Base-by-base conservation (phyloP, 2,888 invertebrate species). In the Ptychoptera albimana region DNA sequence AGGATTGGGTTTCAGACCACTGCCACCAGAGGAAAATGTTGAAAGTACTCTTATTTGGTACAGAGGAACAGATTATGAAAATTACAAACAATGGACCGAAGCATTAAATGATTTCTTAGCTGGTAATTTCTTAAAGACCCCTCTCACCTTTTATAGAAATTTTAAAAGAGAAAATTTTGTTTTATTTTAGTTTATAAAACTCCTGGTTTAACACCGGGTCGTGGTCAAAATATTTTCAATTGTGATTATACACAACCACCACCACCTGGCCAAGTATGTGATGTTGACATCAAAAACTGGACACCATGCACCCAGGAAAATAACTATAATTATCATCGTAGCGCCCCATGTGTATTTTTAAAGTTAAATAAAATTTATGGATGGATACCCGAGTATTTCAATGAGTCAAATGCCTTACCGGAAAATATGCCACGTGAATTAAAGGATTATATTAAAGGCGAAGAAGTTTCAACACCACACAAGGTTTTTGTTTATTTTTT, bases 31-130 rank as follows among this genome's bases (percentile, higher is more conserved):
- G 45, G 74, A 75, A 35, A 89, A 93, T 60, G 83, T 89, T 37
- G 88, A 91, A 55, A 94, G 93, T 61, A 93, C 94, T 32, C 74
- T 98, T 51, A 91, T 98, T 63, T 88, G 92, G 84, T 94, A 92
- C 69, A 82, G 82, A 60, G 86, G 84, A 37, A 82, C 84, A 12
- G 79, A 82, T 48, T 72, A 72, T 45, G 75, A 75, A 41, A 84
- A 84, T 59, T 85, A 80, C 58, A 71, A 76, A 50, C 77, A 78
- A 57, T 91, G 91, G 89, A 79, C 78, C 15, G 71, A 81, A 16
- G 74, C 82, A 46, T 63, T 91, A 39, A 75, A 80, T 45, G 60
- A 73, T 10, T 92, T 88, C 62, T 70, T 93, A 47, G 75, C 77
- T 59, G 79, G 92, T 92, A 64, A 70, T 72, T 64, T 32, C 23